These are phyloP conservation scores for Colius striatus DNA, from an alignment of 2,113 vertebrate species.

Conservation along the genomic window DNA sequence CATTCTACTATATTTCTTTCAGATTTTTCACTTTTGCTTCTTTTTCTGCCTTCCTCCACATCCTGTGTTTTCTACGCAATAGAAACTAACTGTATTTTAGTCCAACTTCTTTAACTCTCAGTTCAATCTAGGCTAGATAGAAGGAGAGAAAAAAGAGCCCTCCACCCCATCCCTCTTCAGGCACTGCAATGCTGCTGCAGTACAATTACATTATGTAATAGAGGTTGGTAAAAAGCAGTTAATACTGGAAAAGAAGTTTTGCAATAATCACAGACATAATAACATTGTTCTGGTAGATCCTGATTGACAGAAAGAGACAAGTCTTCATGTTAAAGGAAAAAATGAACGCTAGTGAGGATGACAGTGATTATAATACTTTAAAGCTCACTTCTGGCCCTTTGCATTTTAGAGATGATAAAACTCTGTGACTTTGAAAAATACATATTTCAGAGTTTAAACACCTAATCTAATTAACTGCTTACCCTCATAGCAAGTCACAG, in stretches of 20 bases:
- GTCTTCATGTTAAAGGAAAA: conserved; percentile 20
- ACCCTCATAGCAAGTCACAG: conserved; percentile 4
- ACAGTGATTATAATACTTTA: conserved; percentile 10
- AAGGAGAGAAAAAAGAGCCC: neutral
- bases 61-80: neutral
- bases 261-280: conserved; percentile 23
- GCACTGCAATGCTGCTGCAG: neutral
- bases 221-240: neutral
- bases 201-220: neutral
- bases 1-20: neutral
- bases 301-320: conserved; percentile 46
- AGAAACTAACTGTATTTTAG: neutral
- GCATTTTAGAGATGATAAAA: neutral
- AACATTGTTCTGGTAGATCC: conserved; percentile 1
- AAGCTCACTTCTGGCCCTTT: neutral
- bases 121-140: neutral
- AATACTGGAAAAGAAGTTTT: conserved; percentile 11
- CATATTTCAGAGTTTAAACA: conserved; percentile 13
- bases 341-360: conserved; percentile 29
- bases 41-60: neutral
- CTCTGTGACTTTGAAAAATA: neutral
- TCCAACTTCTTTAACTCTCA: neutral
- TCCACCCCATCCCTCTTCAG: neutral
- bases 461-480: conserved; percentile 58
- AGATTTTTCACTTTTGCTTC: neutral